Percentiles rank a stretch among this genome's conserved stretches.
phyloP scores from a whole-genome alignment of 2,113 vertebrate species.

The Hippocampus zosterae region DNA sequence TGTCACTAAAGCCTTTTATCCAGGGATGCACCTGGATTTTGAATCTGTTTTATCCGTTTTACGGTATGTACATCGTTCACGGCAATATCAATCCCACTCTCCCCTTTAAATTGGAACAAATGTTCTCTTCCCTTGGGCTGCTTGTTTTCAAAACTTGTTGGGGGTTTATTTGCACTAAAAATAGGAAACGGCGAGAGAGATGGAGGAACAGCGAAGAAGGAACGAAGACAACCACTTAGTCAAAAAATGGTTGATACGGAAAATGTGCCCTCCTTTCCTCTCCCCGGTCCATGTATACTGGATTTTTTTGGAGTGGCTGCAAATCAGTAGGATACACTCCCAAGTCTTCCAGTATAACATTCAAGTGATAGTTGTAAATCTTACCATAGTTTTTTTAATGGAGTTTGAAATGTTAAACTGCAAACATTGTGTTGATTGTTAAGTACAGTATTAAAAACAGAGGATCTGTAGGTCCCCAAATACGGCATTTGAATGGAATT shows the following conservation, averaged over 20 bases:
- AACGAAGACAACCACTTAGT: constrained; percentile 47
- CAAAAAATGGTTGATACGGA: constrained; percentile 71
- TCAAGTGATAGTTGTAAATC: not conserved
- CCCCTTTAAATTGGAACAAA: constrained; percentile 24
- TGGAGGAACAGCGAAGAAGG: constrained; percentile 15
- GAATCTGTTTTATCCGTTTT: constrained; percentile 8
- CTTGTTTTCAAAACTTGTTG: constrained; percentile 16
- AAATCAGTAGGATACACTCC: constrained; percentile 43
- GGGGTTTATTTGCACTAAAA: constrained; percentile 21
- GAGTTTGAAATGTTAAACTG: not conserved
- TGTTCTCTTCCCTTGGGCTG: constrained; percentile 13
- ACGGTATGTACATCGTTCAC: not conserved
- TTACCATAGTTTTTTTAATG: not conserved
- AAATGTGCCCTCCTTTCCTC: constrained; percentile 59
- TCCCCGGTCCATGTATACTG: constrained; percentile 47
- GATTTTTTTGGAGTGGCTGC: constrained; percentile 49
- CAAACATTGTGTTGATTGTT: not conserved
- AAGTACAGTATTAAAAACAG: not conserved
- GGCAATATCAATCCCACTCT: not conserved
- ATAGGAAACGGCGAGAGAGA: constrained; percentile 22
- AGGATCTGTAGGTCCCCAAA: not conserved
- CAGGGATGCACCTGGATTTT: constrained; percentile 9
- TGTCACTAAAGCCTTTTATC: constrained; percentile 11
- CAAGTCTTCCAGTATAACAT: constrained; percentile 7
- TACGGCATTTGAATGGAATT: constrained; percentile 9